These are phyloP conservation scores for Coelopa pilipes DNA, from an alignment of 2,888 invertebrate genomes.

Conservation along the genomic window DNA sequence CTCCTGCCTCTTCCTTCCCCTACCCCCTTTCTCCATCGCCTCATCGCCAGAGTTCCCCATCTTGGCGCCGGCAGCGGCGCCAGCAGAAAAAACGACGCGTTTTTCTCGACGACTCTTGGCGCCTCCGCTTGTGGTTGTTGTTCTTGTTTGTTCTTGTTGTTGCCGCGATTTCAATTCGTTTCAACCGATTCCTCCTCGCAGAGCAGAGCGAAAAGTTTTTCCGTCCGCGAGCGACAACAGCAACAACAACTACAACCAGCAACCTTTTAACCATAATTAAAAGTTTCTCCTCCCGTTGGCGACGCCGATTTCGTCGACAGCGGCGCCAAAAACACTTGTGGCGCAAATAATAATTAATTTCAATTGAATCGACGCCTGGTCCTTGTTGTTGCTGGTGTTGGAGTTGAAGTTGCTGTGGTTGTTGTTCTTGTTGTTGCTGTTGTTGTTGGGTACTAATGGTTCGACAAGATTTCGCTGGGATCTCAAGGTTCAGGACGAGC, in stretches of 20 bases:
- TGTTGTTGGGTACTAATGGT: conserved; percentile 9
- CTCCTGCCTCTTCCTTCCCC: conserved; percentile 11
- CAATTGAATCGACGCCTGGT: conserved; percentile 61
- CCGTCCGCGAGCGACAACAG: conserved; percentile 1
- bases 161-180: conserved; percentile 33
- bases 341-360: conserved; percentile 65
- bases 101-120: not conserved
- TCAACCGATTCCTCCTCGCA: conserved; percentile 35
- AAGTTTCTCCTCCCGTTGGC: conserved; percentile 49
- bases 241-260: conserved; percentile 38
- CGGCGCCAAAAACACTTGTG: conserved; percentile 58
- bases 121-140: not conserved
- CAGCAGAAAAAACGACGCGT: conserved; percentile 29
- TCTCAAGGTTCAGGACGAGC: not conserved
- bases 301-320: conserved; percentile 55
- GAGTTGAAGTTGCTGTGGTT: too few species aligned
- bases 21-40: conserved; percentile 9
- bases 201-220: conserved; percentile 26
- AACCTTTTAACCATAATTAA: conserved; percentile 60
- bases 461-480: not conserved
- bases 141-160: not conserved
- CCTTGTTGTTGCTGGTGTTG: conserved; percentile 16
- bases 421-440: conserved; percentile 2
- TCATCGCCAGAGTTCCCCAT: conserved; percentile 8
- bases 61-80: conserved; percentile 41